phyloP scores from a whole-genome alignment of 2,888 invertebrate species.

The Thera obeliscata region DNA sequence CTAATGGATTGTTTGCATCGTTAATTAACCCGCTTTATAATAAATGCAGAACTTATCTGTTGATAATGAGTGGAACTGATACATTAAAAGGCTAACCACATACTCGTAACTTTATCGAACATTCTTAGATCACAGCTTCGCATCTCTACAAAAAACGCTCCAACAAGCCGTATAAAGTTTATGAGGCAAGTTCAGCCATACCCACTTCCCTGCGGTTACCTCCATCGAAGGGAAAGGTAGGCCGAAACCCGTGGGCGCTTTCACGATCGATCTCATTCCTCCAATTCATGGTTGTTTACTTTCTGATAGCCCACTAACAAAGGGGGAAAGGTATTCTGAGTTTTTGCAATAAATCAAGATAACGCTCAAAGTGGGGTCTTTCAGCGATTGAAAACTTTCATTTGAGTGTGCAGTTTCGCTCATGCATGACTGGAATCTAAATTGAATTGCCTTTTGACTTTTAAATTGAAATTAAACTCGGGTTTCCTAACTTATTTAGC shows the following conservation, averaged over 20 bases:
- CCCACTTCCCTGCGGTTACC: conserved; percentile 33
- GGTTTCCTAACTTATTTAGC: not conserved
- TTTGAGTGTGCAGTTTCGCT: not conserved
- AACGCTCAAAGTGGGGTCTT: not conserved
- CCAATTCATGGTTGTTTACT: conserved; percentile 36
- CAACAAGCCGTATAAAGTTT: conserved; percentile 29
- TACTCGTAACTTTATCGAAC: conserved; percentile 1
- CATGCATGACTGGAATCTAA: not conserved
- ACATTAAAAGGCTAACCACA: not conserved
- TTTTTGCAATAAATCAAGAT: conserved; percentile 18
- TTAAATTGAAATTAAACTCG: not conserved
- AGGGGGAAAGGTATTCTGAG: conserved; percentile 18
- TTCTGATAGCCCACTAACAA: conserved; percentile 25
- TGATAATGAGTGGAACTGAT: not conserved
- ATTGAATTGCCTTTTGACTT: not conserved
- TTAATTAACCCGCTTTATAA: conserved; percentile 1
- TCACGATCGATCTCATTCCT: conserved; percentile 42
- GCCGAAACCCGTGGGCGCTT: conserved; percentile 33
- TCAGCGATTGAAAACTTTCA: conserved; percentile 6
- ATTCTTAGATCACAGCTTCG: conserved; percentile 9
- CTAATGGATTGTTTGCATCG: conserved; percentile 9
- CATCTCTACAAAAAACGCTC: conserved; percentile 15
- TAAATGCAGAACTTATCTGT: not conserved
- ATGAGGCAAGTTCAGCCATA: conserved; percentile 28
- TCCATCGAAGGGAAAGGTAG: conserved; percentile 34